Base-by-base conservation (phyloP, 2,888 invertebrate species). In the Acholoe squamosa region DNA sequence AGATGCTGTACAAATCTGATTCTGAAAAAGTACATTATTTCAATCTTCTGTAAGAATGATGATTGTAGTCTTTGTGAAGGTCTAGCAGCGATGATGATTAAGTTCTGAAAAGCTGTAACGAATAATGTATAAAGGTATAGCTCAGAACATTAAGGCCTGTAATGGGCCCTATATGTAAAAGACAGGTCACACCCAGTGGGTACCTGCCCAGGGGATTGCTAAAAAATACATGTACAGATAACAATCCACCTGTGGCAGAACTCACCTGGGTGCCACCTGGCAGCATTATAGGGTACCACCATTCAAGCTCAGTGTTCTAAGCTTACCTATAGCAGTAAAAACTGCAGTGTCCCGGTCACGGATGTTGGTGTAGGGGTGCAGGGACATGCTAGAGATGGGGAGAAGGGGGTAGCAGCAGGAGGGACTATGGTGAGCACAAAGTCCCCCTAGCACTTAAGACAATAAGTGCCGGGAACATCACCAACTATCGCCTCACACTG, bases 341-440 rank as follows among this genome's bases (percentile, higher is more conserved):
- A n/a, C n/a, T n/a, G 51, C 22, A 43, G n/a, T 61, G 84, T 84
- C 80, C 10, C n/a, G n/a, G n/a, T 10, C 19, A 43, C 33, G n/a
- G 43, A 80, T 80, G 34, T 14, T 33, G 14, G 67, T 67, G 22
- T 80, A 28, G 19, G 7, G 84, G 19, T 86, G 54, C 22, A 91
- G 89, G 89, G 91, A 91, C 92, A 91, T 92, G 33, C 80, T 34
- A 22, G 71, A 71, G 71, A 5, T 71, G 28, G 76, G 76, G 76
- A 7, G 76, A 31, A n/a, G 61, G 61, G 61, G 14, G 61, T 22
- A 25, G 61, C n/a, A 25, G 61, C n/a, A 25, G 61, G 61, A 25
- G 61, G n/a, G 61, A 25, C n/a, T 5, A 22, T 5, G 28, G 43
- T 43, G 43, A 43, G 43, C 10, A 43, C 43, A 43, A n/a, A 43